phyloP scores from a whole-genome alignment of 23 tunicate genomes.

The Aplidium turbinatum region DNA sequence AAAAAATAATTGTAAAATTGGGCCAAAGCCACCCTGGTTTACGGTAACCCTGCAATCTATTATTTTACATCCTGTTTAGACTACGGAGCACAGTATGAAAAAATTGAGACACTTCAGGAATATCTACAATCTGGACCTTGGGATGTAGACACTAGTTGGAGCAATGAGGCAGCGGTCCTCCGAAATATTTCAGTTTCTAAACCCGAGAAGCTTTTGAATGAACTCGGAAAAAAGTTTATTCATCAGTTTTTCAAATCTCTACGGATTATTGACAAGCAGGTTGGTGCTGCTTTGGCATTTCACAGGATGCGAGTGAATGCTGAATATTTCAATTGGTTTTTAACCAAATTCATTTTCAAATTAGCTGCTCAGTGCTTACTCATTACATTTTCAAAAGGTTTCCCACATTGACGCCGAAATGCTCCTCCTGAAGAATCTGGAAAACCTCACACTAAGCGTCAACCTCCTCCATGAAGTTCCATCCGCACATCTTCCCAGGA shows the following conservation, averaged over 20 bases:
- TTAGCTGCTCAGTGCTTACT: too few relatives aligned
- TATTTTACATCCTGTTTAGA: slow-evolving; percentile 23
- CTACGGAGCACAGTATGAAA: slow-evolving; percentile 71
- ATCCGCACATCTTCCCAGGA: slow-evolving; percentile 56
- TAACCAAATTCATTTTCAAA: too few relatives aligned
- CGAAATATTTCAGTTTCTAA: slow-evolving; percentile 63
- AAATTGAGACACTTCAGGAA: slow-evolving; percentile 76
- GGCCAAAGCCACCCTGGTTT: too few relatives aligned
- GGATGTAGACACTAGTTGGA: slow-evolving; percentile 87
- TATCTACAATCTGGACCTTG: slow-evolving; percentile 78
- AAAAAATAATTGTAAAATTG: too few relatives aligned
- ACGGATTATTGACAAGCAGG: slow-evolving; percentile 77
- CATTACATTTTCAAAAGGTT: slow-evolving; percentile 27
- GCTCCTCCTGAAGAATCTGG: slow-evolving; percentile 43
- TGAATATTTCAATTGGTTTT: too few relatives aligned
- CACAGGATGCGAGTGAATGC: too few relatives aligned
- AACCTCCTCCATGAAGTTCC: slow-evolving; percentile 48
- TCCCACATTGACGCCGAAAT: slow-evolving; percentile 38
- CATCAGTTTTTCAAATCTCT: slow-evolving; percentile 51
- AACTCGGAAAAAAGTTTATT: slow-evolving; percentile 37
- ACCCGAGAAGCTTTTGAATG: slow-evolving; percentile 52
- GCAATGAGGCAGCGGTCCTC: slow-evolving; percentile 64
- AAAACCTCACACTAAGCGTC: slow-evolving; percentile 75
- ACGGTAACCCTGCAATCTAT: too few relatives aligned
- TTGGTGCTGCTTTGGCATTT: too few relatives aligned